Percentiles rank a stretch among this genome's conserved stretches.
phyloP scores from a whole-genome alignment of 2,113 vertebrate genomes.

The Cisticola juncidis region DNA sequence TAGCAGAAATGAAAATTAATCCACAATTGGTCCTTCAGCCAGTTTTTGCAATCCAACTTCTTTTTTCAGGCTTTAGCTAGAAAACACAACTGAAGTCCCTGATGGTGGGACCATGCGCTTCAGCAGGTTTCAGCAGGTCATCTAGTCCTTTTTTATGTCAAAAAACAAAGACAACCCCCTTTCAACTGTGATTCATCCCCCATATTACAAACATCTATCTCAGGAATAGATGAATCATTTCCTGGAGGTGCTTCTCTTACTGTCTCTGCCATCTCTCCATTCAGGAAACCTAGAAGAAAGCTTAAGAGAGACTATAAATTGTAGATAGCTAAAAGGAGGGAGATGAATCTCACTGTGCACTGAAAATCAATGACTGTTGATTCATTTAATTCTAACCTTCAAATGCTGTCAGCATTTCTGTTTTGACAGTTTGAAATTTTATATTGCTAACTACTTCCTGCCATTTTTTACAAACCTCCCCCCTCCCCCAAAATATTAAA shows the following conservation, averaged over 20 bases:
- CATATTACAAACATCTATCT: conserved; percentile 28
- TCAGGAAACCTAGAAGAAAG: conserved; percentile 18
- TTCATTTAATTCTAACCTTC: not conserved
- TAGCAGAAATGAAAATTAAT: not conserved
- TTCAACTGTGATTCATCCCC: conserved; percentile 29
- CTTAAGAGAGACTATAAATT: not conserved
- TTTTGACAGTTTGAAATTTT: not conserved
- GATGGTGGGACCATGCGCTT: not conserved
- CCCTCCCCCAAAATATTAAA: not conserved
- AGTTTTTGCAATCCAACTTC: not conserved
- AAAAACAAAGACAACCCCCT: not conserved
- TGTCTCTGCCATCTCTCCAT: not conserved
- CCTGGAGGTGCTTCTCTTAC: conserved; percentile 2
- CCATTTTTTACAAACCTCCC: not conserved
- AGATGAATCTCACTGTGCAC: not conserved
- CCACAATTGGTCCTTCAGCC: not conserved
- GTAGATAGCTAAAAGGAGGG: not conserved
- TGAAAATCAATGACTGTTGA: not conserved
- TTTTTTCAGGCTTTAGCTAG: not conserved
- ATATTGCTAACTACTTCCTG: not conserved
- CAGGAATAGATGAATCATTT: conserved; percentile 21
- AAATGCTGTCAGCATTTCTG: not conserved
- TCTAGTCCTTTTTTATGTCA: not conserved
- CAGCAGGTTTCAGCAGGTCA: conserved; percentile 18
- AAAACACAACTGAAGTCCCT: not conserved